Conservation (phyloP, 2,888 invertebrate species). For the Drosophila buzzatii region DNA sequence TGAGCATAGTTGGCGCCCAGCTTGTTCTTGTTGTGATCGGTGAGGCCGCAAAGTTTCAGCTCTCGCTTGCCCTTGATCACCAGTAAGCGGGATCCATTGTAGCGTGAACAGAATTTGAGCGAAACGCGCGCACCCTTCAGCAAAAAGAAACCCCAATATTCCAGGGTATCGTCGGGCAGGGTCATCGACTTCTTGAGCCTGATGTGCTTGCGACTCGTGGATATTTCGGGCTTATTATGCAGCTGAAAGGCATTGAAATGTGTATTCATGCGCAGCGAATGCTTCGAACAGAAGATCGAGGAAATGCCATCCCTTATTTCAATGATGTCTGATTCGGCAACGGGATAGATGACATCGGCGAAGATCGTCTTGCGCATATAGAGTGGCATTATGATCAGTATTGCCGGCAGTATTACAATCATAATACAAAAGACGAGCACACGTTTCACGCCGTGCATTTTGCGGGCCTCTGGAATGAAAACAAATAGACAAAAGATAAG, state of each 20-base stretch:
- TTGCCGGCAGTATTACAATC: conserved; percentile 91
- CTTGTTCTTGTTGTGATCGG: conserved; percentile 89
- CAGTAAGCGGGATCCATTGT: conserved; percentile 91
- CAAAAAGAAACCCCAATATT: conserved; percentile 95
- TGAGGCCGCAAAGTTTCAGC: conserved; percentile 91
- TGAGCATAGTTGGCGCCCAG: conserved; percentile 86
- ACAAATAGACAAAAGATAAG: conserved; percentile 27
- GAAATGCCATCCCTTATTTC: conserved; percentile 94
- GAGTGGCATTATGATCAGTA: conserved; percentile 91
- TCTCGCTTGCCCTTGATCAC: conserved; percentile 93
- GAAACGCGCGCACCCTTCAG: conserved; percentile 91
- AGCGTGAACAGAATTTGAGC: conserved; percentile 92
- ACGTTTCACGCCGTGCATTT: conserved; percentile 92
- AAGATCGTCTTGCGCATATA: conserved; percentile 91
- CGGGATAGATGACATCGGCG: conserved; percentile 91
- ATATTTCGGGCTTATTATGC: conserved; percentile 89
- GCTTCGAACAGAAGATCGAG: conserved; percentile 92
- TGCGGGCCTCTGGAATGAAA: conserved; percentile 87
- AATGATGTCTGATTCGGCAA: conserved; percentile 94
- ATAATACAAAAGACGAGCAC: conserved; percentile 92
- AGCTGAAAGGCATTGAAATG: conserved; percentile 91
- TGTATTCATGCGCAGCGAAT: conserved; percentile 91
- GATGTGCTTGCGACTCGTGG: conserved; percentile 90
- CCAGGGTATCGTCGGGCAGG: conserved; percentile 93
- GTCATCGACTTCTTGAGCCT: conserved; percentile 92